Base-by-base conservation (phyloP, 2,888 invertebrate species). In the Graphium colonna region DNA sequence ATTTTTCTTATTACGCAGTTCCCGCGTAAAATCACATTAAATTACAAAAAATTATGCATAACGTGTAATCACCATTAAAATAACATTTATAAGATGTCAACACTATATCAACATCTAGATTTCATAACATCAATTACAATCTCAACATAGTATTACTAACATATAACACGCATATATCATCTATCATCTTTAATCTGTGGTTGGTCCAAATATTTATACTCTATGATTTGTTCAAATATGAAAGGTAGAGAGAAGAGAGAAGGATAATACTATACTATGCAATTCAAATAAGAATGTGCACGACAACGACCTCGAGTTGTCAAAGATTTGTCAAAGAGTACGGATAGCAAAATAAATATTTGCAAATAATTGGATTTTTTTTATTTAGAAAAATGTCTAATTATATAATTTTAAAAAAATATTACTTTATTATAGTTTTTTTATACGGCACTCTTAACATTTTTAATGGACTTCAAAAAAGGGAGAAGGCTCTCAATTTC, bases 171-270 rank as follows among this genome's bases (percentile, higher is more conserved):
- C 40, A 31, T 45, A 39, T 43, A 46, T 43, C 45, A 28, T 15
- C 42, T 59, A 61, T 52, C 55, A 52, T 57, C 13, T 5, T 4
- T 54, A 61, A 16, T 42, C 49, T 56, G 57, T 52, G 60, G 59
- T 65, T 65, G 65, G 65, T 64, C 65, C 65, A 58, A 62, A 55
- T 56, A 52, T 57, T 50, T 48, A 39, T 45, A 53, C 8, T 26
- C 43, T 53, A 57, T 55, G 57, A 43, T 55, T 52, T 40, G 15
- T 49, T 49, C 26, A 50, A 42, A 45, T n/a, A 5, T 21, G 40
- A 36, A 44, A 16, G 33, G 12, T 33, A 10, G 42, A 44, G 9
- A 33, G 31, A 51, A 28, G 15, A 56, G 44, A 33, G 33, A 28
- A 48, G 28, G 51, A 26, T 49, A 53, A 55, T 59, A 51, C 41